These are phyloP conservation scores for Schizopygopsis malacanthus DNA, from an alignment of 2,797 vertebrate species.

Conservation along the genomic window DNA sequence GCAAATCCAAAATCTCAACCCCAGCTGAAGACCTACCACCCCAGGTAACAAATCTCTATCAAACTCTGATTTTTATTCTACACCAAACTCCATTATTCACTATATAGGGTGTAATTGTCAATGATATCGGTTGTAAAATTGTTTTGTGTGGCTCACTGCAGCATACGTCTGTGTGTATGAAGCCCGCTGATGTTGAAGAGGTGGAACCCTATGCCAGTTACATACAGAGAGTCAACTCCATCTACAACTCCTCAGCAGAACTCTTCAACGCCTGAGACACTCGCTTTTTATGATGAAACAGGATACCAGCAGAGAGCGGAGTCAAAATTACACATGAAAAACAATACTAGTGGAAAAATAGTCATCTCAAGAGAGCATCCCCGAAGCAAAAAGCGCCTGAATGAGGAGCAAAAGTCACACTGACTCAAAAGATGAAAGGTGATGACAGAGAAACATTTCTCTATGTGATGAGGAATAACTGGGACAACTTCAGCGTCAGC, in stretches of 20 bases:
- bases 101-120: neutral
- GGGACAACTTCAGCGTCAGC: neutral
- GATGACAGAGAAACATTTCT: conserved; percentile 43
- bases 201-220: conserved; percentile 81
- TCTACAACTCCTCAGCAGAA: conserved; percentile 78
- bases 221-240: conserved; percentile 80
- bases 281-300: conserved; percentile 33
- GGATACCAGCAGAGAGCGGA: neutral
- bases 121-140: neutral
- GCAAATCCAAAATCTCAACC: conserved; percentile 14
- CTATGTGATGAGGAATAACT: neutral
- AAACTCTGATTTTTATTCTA: neutral
- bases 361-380: conserved; percentile 43
- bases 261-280: conserved; percentile 61
- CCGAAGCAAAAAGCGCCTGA: conserved; percentile 20
- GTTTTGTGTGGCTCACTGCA: neutral
- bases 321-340: conserved; percentile 38
- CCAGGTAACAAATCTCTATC: conserved; percentile 58
- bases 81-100: neutral
- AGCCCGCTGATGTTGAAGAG: conserved; percentile 75
- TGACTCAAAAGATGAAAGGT: conserved; percentile 49
- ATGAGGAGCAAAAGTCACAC: conserved; percentile 39
- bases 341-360: conserved; percentile 47
- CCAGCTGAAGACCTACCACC: conserved; percentile 61
- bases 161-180: conserved; percentile 31